phyloP scores from a whole-genome alignment of 2,113 vertebrate species.

The Phocoena sinus region DNA sequence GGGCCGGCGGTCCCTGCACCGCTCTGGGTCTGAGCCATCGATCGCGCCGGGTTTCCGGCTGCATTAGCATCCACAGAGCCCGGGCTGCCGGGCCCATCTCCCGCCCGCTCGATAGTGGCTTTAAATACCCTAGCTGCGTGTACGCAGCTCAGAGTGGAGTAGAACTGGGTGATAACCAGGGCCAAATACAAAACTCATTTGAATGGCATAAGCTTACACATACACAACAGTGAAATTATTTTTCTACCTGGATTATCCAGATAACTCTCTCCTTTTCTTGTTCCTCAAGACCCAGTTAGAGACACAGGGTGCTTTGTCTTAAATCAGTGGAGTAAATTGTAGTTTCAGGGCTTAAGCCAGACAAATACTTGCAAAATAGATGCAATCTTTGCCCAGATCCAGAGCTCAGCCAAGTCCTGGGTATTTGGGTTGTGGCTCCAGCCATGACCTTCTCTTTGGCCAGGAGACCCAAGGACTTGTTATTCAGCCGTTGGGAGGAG shows the following conservation, averaged over 20 bases:
- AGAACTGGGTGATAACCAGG: not conserved
- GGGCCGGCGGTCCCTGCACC: not conserved
- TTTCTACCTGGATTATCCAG: not conserved
- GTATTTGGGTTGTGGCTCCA: not conserved
- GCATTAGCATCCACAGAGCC: constrained; percentile 20
- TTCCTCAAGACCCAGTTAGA: not conserved
- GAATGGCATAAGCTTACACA: not conserved
- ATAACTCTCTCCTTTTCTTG: not conserved
- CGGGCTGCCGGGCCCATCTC: not conserved
- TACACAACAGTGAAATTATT: not conserved
- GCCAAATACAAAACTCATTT: not conserved
- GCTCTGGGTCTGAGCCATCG: not conserved
- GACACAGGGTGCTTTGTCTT: constrained; percentile 11
- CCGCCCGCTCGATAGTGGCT: not conserved
- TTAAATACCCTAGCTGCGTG: not conserved
- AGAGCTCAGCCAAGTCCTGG: not conserved
- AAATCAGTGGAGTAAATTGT: not conserved
- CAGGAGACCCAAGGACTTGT: not conserved
- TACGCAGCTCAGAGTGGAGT: not conserved
- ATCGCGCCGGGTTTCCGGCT: constrained; percentile 26
- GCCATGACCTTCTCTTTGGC: not conserved
- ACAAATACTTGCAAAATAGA: not conserved
- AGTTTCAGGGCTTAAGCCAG: not conserved
- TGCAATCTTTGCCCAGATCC: not conserved
- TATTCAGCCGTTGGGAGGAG: not conserved